These are phyloP conservation scores for Coboldia fuscipes DNA, from an alignment of 1,140 invertebrate genomes.

Conservation along the genomic window DNA sequence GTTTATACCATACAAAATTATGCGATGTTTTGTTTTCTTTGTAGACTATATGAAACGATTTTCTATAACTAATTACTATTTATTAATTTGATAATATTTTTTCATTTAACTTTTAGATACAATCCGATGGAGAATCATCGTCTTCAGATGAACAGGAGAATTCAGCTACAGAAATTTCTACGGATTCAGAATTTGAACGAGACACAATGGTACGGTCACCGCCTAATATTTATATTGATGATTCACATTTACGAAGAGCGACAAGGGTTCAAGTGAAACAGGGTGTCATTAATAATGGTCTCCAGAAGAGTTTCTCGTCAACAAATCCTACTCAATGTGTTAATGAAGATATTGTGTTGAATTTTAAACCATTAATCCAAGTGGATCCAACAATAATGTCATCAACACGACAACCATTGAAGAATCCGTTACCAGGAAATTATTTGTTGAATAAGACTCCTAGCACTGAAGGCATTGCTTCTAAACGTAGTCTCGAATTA, in stretches of 20 bases:
- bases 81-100: slow-evolving; percentile 2
- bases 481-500: slow-evolving; percentile 62
- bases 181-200: slow-evolving; percentile 75
- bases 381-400: slow-evolving; percentile 18
- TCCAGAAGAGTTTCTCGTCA: neutral
- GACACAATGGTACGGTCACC: slow-evolving; percentile 45
- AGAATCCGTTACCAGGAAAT: slow-evolving; percentile 37
- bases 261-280: slow-evolving; percentile 33
- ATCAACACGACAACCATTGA: slow-evolving; percentile 12
- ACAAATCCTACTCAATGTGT: neutral
- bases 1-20: neutral
- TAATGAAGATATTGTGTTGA: slow-evolving; percentile 19
- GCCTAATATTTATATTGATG: slow-evolving; percentile 40
- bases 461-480: slow-evolving; percentile 65
- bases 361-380: slow-evolving; percentile 27
- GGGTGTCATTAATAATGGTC: neutral
- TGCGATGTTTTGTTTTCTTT: neutral
- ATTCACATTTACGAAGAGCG: slow-evolving; percentile 20
- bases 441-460: slow-evolving; percentile 58
- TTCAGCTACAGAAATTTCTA: slow-evolving; percentile 75
- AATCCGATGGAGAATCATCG: slow-evolving; percentile 50
- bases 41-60: neutral
- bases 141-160: slow-evolving; percentile 47
- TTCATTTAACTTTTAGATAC: slow-evolving; percentile 15
- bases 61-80: neutral